Base-by-base conservation (phyloP, 2,113 vertebrate genomes). In the Actenoides lindsayi region DNA sequence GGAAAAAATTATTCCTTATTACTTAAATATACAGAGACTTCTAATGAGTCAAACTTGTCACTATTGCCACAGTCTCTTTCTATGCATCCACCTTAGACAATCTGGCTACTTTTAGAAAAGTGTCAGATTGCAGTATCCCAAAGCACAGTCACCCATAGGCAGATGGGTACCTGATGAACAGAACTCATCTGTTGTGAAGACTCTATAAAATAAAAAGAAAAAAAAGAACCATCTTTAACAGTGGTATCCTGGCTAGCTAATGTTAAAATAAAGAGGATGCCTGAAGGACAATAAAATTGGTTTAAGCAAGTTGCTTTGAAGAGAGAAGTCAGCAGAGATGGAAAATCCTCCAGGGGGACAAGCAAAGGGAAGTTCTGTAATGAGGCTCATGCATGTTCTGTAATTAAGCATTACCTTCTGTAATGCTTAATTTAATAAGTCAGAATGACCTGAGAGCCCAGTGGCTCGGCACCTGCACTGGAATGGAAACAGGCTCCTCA, bases 341-440 rank as follows among this genome's bases (percentile, higher is more conserved):
- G 75, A 90, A 93, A 93, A 93, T 62, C 16, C 27, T 94, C 71
- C 54, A 80, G 70, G 83, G n/a, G 16, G 50, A 65, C 0, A 1
- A 73, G 64, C 16, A 65, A 81, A 92, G 42, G 51, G 87, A 76
- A 35, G 39, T 57, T 51, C 62, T 59, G 7, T 69, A 87, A 89
- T 77, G 69, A 81, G 59, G 31, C 51, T 81, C 6, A 50, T 70
- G 19, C n/a, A 41, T 25, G 41, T 70, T 78, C 81, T 84, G 59
- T 83, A 93, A 95, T 74, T 76, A 92, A 92, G 44, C 35, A 80
- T 59, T 92, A 73, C 59, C 30, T 88, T 64, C 63, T 57, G 37
- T 53, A 89, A 77, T 28, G 33, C 20, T 69, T 81, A 78, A 91
- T 85, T 93, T 88, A 93, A 50, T 79, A 92, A 83, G 24, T 37